A percentile compares a stretch with the other conserved stretches of the same genome.
Conservation (phyloP, 2,113 vertebrate genomes). For the Elaphurus davidianus region DNA sequence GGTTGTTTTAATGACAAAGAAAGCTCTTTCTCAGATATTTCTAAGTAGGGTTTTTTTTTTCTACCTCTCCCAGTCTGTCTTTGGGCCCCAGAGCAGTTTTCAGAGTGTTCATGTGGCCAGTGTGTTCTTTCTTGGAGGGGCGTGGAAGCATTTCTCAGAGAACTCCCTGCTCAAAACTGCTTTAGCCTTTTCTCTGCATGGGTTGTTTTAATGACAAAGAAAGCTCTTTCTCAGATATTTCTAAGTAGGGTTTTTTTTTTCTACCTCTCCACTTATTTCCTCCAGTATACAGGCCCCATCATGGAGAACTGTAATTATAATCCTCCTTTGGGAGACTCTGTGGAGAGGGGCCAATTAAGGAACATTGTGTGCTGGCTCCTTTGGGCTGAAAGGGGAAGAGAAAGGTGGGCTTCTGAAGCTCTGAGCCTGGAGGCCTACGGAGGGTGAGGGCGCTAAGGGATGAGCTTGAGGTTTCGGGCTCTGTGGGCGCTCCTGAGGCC, state of each 20-base stretch:
- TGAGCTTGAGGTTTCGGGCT: background rate
- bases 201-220: background rate
- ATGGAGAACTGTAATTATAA: background rate
- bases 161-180: background rate
- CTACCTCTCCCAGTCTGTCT: background rate
- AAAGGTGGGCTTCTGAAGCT: background rate
- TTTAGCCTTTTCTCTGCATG: background rate
- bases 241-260: background rate
- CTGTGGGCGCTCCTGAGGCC: background rate
- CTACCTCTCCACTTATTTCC: background rate
- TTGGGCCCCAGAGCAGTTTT: background rate
- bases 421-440: background rate
- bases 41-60: background rate
- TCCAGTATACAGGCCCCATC: background rate
- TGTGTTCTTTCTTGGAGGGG: background rate
- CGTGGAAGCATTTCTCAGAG: background rate
- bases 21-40: background rate
- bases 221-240: background rate
- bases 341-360: background rate
- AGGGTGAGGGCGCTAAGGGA: background rate
- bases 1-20: background rate
- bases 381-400: background rate
- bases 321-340: background rate
- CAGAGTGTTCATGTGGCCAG: fast-evolving
- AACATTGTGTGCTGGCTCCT: background rate